Evolutionary conservation across 2,888 invertebrate species (phyloP).

Genomic region (Amblyjoppa fuscipennis): DNA sequence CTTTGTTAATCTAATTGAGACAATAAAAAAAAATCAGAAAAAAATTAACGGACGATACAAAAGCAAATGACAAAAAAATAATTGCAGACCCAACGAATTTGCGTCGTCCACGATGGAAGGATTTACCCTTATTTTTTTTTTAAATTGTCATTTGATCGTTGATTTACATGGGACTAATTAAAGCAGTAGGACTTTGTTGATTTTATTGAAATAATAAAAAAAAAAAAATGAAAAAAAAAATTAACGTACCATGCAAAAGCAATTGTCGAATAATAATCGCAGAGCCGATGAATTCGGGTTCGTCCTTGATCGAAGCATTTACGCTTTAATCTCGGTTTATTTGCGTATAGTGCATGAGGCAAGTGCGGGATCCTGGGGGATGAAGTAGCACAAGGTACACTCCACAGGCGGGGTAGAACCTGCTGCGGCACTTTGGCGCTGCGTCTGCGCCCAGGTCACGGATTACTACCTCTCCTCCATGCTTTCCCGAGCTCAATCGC

Average conservation of each 20-base stretch:
- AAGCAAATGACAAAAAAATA: conserved; percentile 47
- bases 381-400: conserved; percentile 24
- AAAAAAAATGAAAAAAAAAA: background rate
- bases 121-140: conserved; percentile 17
- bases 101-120: conserved; percentile 6
- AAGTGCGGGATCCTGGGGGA: conserved; percentile 37
- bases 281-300: conserved; percentile 42
- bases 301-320: conserved; percentile 33
- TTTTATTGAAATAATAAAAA: no score
- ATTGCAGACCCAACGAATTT: conserved; percentile 52
- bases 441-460: conserved; percentile 70
- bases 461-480: conserved; percentile 36
- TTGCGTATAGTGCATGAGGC: conserved; percentile 16
- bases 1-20: no score
- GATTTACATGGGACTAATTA: no score
- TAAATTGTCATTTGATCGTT: no score
- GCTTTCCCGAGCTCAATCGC: conserved; percentile 28
- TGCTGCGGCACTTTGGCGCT: conserved; percentile 32
- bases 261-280: conserved; percentile 56
- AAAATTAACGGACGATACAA: conserved; percentile 11
- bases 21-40: no score
- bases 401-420: conserved; percentile 47
- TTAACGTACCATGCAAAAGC: conserved; percentile 15
- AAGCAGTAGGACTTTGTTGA: no score
- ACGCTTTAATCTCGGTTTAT: conserved; percentile 30